Percentiles rank a stretch among this genome's conserved stretches.
Evolutionary conservation across 2,113 vertebrate species (phyloP).

Genomic region (Epinephelus fuscoguttatus): DNA sequence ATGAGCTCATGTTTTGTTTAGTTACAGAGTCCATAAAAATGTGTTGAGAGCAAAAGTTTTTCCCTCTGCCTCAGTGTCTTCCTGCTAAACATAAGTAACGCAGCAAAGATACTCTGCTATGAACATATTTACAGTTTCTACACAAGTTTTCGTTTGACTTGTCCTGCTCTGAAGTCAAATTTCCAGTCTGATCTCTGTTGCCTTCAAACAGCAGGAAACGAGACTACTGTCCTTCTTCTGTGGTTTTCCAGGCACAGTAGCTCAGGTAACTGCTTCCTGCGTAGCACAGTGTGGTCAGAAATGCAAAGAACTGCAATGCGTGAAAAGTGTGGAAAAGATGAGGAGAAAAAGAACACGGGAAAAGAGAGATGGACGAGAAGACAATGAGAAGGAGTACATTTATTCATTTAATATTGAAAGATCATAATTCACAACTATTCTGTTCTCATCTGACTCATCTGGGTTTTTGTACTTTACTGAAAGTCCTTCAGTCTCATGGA

Average conservation of each 20-base stretch:
- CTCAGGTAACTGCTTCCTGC: slow-evolving; percentile 90
- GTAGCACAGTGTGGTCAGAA: slow-evolving; percentile 91
- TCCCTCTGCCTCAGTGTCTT: not conserved
- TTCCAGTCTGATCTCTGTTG: not conserved
- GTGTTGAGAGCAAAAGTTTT: not conserved
- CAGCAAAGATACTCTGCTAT: not conserved
- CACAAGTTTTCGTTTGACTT: not conserved
- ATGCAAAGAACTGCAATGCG: slow-evolving; percentile 90
- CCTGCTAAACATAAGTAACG: not conserved
- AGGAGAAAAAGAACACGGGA: slow-evolving; percentile 11
- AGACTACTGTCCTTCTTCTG: slow-evolving; percentile 72
- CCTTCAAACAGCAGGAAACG: not conserved
- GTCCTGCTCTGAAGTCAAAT: not conserved
- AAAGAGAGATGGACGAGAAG: not conserved
- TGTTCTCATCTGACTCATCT: too few species aligned
- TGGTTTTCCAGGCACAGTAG: slow-evolving; percentile 88
- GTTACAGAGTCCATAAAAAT: not conserved
- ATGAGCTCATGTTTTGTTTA: not conserved
- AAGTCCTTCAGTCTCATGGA: too few species aligned
- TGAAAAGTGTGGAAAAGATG: not conserved
- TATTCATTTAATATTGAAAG: not conserved
- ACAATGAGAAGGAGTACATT: not conserved
- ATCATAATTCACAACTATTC: not conserved
- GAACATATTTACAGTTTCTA: not conserved
- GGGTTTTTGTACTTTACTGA: too few species aligned